A percentile compares a stretch with the other conserved stretches of the same genome.
These are phyloP conservation scores for Chrysoperla carnea DNA, from an alignment of 1,140 invertebrate genomes.

Conservation along the genomic window DNA sequence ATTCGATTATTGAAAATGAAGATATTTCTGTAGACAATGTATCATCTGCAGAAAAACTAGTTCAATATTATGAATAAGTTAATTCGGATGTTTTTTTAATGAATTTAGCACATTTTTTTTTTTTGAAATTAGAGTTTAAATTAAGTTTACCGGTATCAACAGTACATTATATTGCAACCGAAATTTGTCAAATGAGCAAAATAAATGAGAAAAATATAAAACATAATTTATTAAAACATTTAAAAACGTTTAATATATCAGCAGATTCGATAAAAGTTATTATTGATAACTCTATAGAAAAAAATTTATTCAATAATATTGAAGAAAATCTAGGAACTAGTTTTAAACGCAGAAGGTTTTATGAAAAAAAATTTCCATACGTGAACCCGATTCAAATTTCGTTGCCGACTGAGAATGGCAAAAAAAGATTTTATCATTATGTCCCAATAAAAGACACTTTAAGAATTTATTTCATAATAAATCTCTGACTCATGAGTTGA, in stretches of 20 bases:
- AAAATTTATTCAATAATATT: slow-evolving; percentile 1
- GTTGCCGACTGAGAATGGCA: background rate
- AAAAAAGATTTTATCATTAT: slow-evolving; percentile 13
- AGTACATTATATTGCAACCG: no score
- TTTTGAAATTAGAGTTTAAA: no score
- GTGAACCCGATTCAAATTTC: slow-evolving; percentile 5
- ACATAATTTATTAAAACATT: no score
- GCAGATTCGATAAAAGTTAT: background rate
- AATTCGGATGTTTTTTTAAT: no score
- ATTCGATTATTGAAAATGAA: no score
- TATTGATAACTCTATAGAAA: background rate
- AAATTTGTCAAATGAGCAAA: no score
- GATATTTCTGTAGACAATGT: no score
- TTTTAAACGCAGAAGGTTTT: slow-evolving; percentile 9
- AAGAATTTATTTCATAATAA: slow-evolving; percentile 10
- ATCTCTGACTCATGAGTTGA: slow-evolving; percentile 6
- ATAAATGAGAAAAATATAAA: no score
- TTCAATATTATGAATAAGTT: no score
- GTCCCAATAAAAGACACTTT: slow-evolving; percentile 13
- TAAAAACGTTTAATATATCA: background rate
- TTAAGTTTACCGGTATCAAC: no score
- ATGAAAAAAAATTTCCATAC: slow-evolving; percentile 10
- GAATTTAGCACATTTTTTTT: no score
- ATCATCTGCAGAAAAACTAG: no score
- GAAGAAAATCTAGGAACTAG: slow-evolving; percentile 2